Evolutionary conservation across 2,888 invertebrate species (phyloP).

Genomic region (Trissoscelio sp.): DNA sequence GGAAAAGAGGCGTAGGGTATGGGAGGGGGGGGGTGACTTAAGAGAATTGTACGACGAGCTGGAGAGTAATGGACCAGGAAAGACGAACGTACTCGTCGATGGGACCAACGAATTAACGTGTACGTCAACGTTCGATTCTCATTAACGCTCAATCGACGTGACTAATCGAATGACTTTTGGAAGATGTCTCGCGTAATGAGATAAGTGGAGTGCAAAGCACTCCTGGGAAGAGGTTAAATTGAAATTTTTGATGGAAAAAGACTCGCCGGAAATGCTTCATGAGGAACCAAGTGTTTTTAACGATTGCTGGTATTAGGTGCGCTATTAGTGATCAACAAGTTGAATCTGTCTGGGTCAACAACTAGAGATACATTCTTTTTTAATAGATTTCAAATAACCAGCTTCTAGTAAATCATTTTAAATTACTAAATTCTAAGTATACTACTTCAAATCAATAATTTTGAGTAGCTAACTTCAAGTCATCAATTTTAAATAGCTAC

Average conservation of each 20-base stretch:
- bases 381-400: no score
- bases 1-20: no score
- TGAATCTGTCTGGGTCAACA: not conserved
- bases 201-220: slow-evolving; percentile 46
- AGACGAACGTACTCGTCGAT: slow-evolving; percentile 39
- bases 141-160: slow-evolving; percentile 60
- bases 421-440: no score
- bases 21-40: no score
- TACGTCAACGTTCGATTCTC: slow-evolving; percentile 56
- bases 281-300: slow-evolving; percentile 12
- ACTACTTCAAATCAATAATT: no score
- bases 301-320: slow-evolving; percentile 2
- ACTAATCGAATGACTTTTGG: slow-evolving; percentile 65
- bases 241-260: slow-evolving; percentile 40
- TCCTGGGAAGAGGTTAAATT: slow-evolving; percentile 27
- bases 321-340: slow-evolving; percentile 24
- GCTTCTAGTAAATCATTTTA: no score
- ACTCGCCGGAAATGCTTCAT: not conserved
- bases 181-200: slow-evolving; percentile 54
- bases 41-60: slow-evolving; percentile 23
- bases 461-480: no score
- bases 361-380: no score
- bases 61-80: slow-evolving; percentile 54
- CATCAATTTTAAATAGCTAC: no score
- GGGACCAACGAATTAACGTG: slow-evolving; percentile 50